Evolutionary conservation across 2,888 invertebrate genomes (phyloP).

Genomic region (Yponomeuta evonymella): DNA sequence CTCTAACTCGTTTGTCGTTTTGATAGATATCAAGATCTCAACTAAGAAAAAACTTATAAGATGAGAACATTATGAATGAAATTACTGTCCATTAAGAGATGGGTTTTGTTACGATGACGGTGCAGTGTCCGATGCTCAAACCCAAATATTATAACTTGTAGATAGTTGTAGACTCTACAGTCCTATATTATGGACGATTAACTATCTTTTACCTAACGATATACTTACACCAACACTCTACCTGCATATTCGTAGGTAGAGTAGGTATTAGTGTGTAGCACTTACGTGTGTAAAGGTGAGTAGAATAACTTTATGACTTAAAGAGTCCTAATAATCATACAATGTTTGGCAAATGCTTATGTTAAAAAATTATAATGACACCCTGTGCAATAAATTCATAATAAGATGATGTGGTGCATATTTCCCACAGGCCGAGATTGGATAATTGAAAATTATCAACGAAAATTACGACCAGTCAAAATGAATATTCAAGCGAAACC

Average conservation of each 20-base stretch:
- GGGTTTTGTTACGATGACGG: conserved; percentile 14
- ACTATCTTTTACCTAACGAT: neutral
- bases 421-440: conserved; percentile 37
- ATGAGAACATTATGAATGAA: conserved; percentile 14
- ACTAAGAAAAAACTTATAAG: neutral
- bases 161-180: too few relatives aligned
- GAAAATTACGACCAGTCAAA: conserved; percentile 69
- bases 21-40: neutral
- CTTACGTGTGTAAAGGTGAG: too few relatives aligned
- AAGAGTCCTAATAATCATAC: neutral
- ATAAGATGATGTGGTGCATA: conserved; percentile 31
- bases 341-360: neutral
- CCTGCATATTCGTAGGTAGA: too few relatives aligned
- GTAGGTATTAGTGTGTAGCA: too few relatives aligned
- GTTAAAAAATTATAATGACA: conserved; percentile 7
- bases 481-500: conserved; percentile 73
- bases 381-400: conserved; percentile 48
- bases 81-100: conserved; percentile 8
- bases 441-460: conserved; percentile 70
- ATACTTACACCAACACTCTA: too few relatives aligned
- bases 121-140: neutral
- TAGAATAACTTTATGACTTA: neutral
- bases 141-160: neutral
- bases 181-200: neutral
- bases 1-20: too few relatives aligned